Evolutionary conservation across 2,888 invertebrate species (phyloP).

Genomic region (Schrankia costaestrigalis): DNA sequence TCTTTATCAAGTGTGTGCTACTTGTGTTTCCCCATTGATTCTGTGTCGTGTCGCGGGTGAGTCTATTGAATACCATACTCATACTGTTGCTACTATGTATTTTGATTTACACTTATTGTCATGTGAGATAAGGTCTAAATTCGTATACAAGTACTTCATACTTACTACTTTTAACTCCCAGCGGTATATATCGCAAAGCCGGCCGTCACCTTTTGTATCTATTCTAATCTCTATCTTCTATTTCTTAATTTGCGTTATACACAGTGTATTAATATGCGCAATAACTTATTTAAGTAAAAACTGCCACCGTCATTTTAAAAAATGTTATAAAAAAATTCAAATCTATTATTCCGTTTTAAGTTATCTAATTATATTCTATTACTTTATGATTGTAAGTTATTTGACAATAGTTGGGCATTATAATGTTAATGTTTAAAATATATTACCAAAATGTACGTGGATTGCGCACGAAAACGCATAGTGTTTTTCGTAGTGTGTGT

Average conservation of each 20-base stretch:
- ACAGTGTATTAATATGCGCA: not conserved
- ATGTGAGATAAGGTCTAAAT: no score
- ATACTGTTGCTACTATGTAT: no score
- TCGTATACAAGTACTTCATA: no score
- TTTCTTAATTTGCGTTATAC: not conserved
- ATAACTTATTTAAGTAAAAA: not conserved
- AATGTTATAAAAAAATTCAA: no score
- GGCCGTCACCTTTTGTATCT: no score
- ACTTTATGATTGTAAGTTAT: no score
- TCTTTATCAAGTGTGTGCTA: not conserved
- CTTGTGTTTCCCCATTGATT: not conserved
- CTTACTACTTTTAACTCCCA: no score
- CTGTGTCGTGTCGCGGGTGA: not conserved
- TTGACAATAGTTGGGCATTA: not conserved
- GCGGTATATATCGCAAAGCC: no score
- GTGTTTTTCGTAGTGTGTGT: not conserved
- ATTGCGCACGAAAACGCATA: not conserved
- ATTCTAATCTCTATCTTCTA: not conserved
- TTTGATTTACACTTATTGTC: no score
- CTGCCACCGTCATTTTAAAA: not conserved
- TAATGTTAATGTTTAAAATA: not conserved
- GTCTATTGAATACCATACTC: no score
- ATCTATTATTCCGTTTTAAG: no score
- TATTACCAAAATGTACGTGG: slow-evolving; percentile 3
- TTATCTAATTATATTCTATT: not conserved